Evolutionary conservation across 2,113 vertebrate genomes (phyloP).

Genomic region (Pluvianellus socialis): DNA sequence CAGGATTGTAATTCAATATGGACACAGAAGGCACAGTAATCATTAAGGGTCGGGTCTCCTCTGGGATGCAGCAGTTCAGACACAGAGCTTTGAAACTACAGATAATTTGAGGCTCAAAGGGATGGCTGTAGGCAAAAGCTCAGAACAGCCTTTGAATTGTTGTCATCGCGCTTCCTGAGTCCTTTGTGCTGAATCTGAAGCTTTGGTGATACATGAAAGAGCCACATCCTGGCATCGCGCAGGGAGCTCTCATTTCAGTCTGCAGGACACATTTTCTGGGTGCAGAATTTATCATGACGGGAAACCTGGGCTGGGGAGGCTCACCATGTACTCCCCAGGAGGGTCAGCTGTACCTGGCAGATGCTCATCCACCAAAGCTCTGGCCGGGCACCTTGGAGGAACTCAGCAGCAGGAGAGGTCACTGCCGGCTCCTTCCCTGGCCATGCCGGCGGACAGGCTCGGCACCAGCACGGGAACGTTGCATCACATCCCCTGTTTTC

Average conservation of each 20-base stretch:
- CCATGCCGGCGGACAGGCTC: accelerated
- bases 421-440: background rate
- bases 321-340: accelerated
- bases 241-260: background rate
- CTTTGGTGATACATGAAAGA: background rate
- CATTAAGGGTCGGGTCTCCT: background rate
- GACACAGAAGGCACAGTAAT: background rate
- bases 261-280: accelerated
- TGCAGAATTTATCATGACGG: background rate
- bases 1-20: background rate
- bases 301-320: background rate
- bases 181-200: background rate
- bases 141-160: background rate
- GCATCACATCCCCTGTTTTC: background rate
- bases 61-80: background rate
- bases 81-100: background rate
- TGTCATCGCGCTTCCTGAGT: background rate
- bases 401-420: background rate
- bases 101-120: background rate
- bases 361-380: background rate
- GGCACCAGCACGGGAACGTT: accelerated
- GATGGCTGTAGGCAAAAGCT: background rate
- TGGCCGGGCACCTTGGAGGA: accelerated
- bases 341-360: background rate
- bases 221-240: accelerated